Base-by-base conservation (phyloP, 2,797 vertebrate genomes). In the Perodicticus potto region DNA sequence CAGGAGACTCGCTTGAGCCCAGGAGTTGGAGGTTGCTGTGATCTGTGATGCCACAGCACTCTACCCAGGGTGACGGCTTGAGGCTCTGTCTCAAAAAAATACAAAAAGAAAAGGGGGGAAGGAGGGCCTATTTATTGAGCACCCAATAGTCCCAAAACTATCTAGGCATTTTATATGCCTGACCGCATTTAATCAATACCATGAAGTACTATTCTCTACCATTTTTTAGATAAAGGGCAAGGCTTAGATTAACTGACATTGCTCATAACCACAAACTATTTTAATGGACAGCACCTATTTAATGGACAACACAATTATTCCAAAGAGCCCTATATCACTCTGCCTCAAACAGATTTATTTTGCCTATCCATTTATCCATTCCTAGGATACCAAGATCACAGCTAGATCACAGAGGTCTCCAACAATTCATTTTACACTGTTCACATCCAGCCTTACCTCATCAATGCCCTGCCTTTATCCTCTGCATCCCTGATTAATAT, bases 151-250 rank as follows among this genome's bases (percentile, higher is more conserved):
- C 49, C 16, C 27, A 85, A 45, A 96, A 95, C 45, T 74, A 89
- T 14, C 34, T 43, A 77, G 22, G 19, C 25, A 95, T 83, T 95
- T 92, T 93, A 67, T 59, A 78, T 80, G 12, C 55, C 7, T 65
- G 69, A 59, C 22, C 43, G 86, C 67, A 69, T 43, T 92, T 85
- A 89, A 93, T 80, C 32, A 74, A 53, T 89, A 86, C 49, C 49
- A 89, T 9, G 2, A 87, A 76, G 25, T 76, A 72, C 20, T 84
- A 37, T 57, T 20, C 85, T 84, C 23, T 67, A 29, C 53, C 29
- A 76, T 7, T 49, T 90, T 93, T 93, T 70, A 86, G 61, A 67
- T 37, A 91, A 94, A 4, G 0, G 37, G 29, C 67, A 84, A 95
- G 40, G 86, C 49, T 90, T 29, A 90, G 22, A 63, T 77, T 82